Base-by-base conservation (phyloP, 1,140 invertebrate genomes). In the Trichonephila inaurata region DNA sequence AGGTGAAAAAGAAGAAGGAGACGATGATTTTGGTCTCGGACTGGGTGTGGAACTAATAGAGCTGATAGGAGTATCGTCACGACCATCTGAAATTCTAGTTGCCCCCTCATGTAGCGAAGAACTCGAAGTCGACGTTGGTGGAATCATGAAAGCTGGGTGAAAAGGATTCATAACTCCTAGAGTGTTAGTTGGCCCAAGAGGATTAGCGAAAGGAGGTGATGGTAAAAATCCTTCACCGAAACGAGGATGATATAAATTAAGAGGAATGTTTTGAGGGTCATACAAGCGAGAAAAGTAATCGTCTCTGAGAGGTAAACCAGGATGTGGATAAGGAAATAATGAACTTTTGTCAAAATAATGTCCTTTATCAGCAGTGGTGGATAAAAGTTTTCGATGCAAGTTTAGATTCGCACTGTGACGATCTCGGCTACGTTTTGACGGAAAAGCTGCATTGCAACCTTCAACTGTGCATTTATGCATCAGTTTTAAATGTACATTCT, bases 381-480 rank as follows among this genome's bases (percentile, higher is more conserved):
- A 98, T 64, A 98, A 95, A 51, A 99, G 96, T 95, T 99, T 99
- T 91, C 98, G 96, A 95, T 99, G 99, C 21, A 99, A 96, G 95
- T 98, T 99, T 61, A 98, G 96, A 95, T 99, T 99, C 0, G 98
- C 97, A 95, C 98, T 98, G 95, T 99, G 99, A 4, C 98, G 96
- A 95, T 99, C 98, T 92, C 98, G 97, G 94, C 98, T 98, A 85
- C 98, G 96, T 95, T 98, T 99, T 0, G 98, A 99, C n/a, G 98
- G 98, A 95, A 99, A 99, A 0, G 98, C 97, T 0, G 98, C 98
- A 95, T 98, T 98, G 95, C 99, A 99, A n/a, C 99, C 98, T 94
- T 99, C 98, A 4, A 99, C 97, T 94, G 97, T 98, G 96, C 99
- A 99, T 95, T 98, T 98, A 96, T 99, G 98, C 97, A 99, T 99